These are phyloP conservation scores for Timema cristinae DNA, from an alignment of 2,888 invertebrate species.

Conservation along the genomic window DNA sequence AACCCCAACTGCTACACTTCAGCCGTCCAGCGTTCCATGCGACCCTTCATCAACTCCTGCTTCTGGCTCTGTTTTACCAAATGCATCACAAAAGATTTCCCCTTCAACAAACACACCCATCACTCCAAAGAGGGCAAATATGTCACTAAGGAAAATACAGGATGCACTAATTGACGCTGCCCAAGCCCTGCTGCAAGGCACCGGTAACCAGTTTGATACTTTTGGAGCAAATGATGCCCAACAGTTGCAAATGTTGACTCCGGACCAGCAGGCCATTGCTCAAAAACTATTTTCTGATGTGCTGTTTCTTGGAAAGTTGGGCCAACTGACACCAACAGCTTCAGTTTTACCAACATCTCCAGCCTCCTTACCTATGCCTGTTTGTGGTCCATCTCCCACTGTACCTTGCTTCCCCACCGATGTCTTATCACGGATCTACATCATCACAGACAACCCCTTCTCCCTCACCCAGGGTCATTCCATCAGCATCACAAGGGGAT, in stretches of 20 bases:
- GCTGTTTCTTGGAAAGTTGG: neutral
- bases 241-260: no score
- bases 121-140: neutral
- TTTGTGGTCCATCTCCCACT: no score
- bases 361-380: no score
- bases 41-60: neutral
- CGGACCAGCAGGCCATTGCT: conserved; percentile 10
- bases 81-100: neutral
- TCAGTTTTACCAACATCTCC: no score
- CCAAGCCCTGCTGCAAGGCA: neutral
- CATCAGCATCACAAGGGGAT: no score
- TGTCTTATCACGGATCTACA: no score
- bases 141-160: neutral
- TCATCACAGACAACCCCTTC: no score
- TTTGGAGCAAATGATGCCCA: neutral
- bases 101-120: neutral
- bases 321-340: neutral
- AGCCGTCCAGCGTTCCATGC: neutral
- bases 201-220: neutral
- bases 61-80: neutral
- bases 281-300: neutral
- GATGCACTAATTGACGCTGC: neutral
- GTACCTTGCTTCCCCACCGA: no score
- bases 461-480: no score
- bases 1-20: neutral